Evolutionary conservation across 2,888 invertebrate species (phyloP), one percentile per base, ranked within the genome.

Genomic region (Sinhomidia bicolor): DNA sequence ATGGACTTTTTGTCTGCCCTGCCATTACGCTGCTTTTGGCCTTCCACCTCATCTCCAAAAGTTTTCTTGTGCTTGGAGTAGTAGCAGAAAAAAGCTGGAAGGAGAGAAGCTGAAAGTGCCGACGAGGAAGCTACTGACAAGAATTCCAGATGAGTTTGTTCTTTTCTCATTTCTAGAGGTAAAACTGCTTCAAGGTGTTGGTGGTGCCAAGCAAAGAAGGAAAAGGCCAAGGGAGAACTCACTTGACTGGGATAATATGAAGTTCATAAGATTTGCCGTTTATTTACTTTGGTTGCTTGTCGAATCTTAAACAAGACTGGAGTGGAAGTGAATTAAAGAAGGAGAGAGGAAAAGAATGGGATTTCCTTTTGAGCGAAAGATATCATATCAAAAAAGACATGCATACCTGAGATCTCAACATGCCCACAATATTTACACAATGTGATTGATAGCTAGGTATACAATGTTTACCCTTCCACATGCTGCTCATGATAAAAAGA

Each of bases 261-360:
- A 54, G 62, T 80, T 80, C 23, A 41, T 62, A 57, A 80, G 80
- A 62, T 41, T 80, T 17, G 26, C 65, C 36, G 47, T 81, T 81
- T 68, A 65, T 65, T 81, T 81, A 65, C 65, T 65, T 68, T 65
- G 51, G 32, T 36, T 17, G n/a, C 36, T n/a, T n/a, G n/a, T 65
- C 20, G 17, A 17, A 36, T 36, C 36, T 32, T 17, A n/a, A 32
- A 29, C 4, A 7, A 51, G 51, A 20, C 65, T n/a, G n/a, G n/a
- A n/a, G n/a, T 60, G 51, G 41, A 68, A 60, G 44, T 80, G 60
- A 80, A 62, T 80, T 60, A n/a, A n/a, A n/a, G n/a, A n/a, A n/a
- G n/a, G n/a, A 80, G 14, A 23, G 44, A 44, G 23, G 20, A 12
- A 36, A 9, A 32, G n/a, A 36, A 36, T 23, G 74, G 26, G 78